These are phyloP conservation scores for Perizoma affinitatum DNA, from an alignment of 2,888 invertebrate species.

Conservation along the genomic window DNA sequence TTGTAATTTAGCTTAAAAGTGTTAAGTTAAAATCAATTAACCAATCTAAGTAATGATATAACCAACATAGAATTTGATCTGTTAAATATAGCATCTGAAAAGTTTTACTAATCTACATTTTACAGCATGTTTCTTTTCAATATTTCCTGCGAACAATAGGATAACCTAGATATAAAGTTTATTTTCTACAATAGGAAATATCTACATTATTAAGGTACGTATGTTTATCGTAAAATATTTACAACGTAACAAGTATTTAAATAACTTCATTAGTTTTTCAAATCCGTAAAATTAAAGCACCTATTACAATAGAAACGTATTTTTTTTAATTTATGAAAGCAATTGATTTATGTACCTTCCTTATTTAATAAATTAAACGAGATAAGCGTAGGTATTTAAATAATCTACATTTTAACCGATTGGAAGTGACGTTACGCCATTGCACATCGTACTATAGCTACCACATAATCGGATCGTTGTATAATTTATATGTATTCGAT, in stretches of 20 bases:
- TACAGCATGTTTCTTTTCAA: constrained; percentile 25
- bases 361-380: constrained; percentile 36
- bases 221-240: constrained; percentile 49
- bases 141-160: constrained; percentile 32
- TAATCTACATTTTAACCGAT: constrained; percentile 45
- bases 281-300: constrained; percentile 38
- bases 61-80: constrained; percentile 14
- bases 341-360: constrained; percentile 33
- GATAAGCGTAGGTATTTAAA: constrained; percentile 40
- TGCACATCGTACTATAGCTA: constrained; percentile 37
- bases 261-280: constrained; percentile 42
- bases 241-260: constrained; percentile 51
- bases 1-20: too few relatives aligned
- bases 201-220: constrained; percentile 13
- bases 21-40: too few relatives aligned
- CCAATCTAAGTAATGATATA: too few relatives aligned
- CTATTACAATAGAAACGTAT: constrained; percentile 32
- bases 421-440: constrained; percentile 51
- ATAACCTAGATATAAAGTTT: constrained; percentile 20
- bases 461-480: constrained; percentile 67
- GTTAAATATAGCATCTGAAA: constrained; percentile 20
- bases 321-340: constrained; percentile 24
- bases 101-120: constrained; percentile 25
- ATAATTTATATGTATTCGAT: constrained; percentile 55
- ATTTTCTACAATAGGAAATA: constrained; percentile 41